A percentile compares a stretch with the other conserved stretches of the same genome.
These are phyloP conservation scores for Phania funesta DNA, from an alignment of 2,888 invertebrate genomes.

Conservation along the genomic window DNA sequence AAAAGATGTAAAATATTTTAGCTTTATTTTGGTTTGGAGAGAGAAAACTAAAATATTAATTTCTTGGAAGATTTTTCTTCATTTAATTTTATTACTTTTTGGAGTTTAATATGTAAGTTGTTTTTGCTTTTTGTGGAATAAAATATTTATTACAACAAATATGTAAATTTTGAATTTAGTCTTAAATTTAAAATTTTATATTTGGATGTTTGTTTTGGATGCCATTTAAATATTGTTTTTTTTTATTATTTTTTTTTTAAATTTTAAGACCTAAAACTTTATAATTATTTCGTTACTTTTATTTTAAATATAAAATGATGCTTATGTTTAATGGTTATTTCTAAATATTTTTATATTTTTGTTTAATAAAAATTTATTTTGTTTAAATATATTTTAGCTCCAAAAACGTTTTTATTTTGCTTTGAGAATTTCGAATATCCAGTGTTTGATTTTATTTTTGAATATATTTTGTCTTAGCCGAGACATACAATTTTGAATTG, in stretches of 20 bases:
- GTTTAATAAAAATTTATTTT: slow-evolving; percentile 55
- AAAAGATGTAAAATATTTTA: slow-evolving; percentile 61
- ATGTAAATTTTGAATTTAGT: slow-evolving; percentile 75
- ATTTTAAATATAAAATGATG: slow-evolving; percentile 74
- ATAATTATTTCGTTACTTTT: slow-evolving; percentile 47
- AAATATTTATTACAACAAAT: slow-evolving; percentile 73
- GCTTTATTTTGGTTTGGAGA: slow-evolving; percentile 36
- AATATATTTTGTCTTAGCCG: slow-evolving; percentile 66
- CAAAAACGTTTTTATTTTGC: slow-evolving; percentile 72
- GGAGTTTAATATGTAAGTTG: slow-evolving; percentile 68
- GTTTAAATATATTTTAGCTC: slow-evolving; percentile 72
- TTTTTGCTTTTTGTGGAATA: slow-evolving; percentile 65
- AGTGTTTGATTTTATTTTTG: slow-evolving; percentile 52
- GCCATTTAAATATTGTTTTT: slow-evolving; percentile 37
- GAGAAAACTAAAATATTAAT: slow-evolving; percentile 44
- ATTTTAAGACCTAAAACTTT: slow-evolving; percentile 59
- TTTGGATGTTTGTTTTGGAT: slow-evolving; percentile 59
- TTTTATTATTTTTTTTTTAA: slow-evolving; percentile 54
- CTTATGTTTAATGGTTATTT: slow-evolving; percentile 70
- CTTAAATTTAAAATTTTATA: slow-evolving; percentile 41
- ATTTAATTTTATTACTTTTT: slow-evolving; percentile 19
- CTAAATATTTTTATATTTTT: slow-evolving; percentile 66
- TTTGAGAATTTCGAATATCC: slow-evolving; percentile 67
- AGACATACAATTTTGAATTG: slow-evolving; percentile 65
- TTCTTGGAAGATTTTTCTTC: slow-evolving; percentile 65